Percentiles rank a stretch among this genome's conserved stretches.
Conservation (phyloP, 1,140 invertebrate genomes). For the Bombus terrestris region DNA sequence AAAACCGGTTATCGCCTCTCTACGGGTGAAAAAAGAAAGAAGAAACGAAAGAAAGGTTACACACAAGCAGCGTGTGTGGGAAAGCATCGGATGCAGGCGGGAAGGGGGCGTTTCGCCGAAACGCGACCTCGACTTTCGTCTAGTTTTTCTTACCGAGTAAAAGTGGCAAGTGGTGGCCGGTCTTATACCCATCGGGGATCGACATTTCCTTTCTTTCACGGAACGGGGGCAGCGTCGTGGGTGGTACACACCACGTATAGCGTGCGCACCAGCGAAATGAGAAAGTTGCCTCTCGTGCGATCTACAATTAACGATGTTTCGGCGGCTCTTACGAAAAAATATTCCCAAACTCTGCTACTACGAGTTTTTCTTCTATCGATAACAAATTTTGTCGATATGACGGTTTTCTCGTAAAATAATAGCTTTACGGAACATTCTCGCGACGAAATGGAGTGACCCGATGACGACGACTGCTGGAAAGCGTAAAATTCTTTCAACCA, state of each 20-base stretch:
- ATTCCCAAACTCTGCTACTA: not conserved
- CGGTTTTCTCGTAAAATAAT: not conserved
- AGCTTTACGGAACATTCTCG: not conserved
- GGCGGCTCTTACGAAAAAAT: not conserved
- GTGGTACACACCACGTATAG: conserved; percentile 18
- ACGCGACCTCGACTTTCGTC: conserved; percentile 23
- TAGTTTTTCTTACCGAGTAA: conserved; percentile 39
- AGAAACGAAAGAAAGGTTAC: too few species aligned
- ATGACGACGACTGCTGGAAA: not conserved
- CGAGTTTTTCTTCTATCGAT: too few species aligned
- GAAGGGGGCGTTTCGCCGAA: conserved; percentile 17
- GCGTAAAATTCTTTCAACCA: conserved; percentile 6
- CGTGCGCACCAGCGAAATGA: conserved; percentile 4
- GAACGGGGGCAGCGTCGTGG: conserved; percentile 43
- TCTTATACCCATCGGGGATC: conserved; percentile 7
- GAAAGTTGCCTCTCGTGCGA: conserved; percentile 21
- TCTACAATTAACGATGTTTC: conserved; percentile 14
- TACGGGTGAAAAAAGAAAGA: not conserved
- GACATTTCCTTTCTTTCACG: conserved; percentile 42
- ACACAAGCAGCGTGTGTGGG: not conserved
- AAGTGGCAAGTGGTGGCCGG: conserved; percentile 2
- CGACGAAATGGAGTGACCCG: not conserved
- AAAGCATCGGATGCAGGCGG: not conserved
- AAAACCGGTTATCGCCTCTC: conserved; percentile 44
- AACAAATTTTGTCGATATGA: too few species aligned